These are phyloP conservation scores for Nannospalax galili DNA, from an alignment of 2,113 vertebrate species.

Conservation along the genomic window DNA sequence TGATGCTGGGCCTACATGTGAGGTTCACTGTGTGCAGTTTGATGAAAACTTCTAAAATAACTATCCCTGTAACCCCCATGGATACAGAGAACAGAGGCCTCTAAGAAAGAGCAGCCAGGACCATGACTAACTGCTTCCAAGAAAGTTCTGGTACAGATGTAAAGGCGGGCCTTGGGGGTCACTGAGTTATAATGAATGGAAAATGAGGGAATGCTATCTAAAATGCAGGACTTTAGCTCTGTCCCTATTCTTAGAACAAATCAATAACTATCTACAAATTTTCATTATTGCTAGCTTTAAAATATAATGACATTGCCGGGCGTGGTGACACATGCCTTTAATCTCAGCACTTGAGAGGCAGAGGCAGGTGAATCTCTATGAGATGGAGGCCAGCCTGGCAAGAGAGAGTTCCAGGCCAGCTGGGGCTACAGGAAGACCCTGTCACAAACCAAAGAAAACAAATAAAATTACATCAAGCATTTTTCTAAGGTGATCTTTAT, in stretches of 20 bases:
- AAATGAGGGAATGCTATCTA: not conserved
- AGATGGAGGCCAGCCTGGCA: no score
- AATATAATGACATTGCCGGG: no score
- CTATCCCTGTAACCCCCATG: not conserved
- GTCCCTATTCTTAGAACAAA: not conserved
- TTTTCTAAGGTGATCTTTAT: not conserved
- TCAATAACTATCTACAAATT: not conserved
- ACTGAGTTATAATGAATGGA: not conserved
- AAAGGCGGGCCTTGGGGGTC: not conserved
- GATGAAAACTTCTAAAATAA: conserved; percentile 38
- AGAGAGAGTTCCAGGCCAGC: no score
- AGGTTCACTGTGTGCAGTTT: not conserved
- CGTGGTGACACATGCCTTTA: no score
- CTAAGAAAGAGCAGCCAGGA: not conserved
- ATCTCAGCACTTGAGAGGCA: no score
- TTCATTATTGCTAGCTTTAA: conserved; percentile 39
- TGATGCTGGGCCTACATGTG: not conserved
- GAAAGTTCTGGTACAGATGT: not conserved
- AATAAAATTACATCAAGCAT: conserved; percentile 33
- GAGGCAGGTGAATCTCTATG: no score
- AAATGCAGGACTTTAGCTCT: not conserved
- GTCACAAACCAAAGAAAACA: no score
- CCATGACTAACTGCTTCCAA: not conserved
- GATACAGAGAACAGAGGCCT: not conserved
- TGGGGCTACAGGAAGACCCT: no score